Percentiles rank a stretch among this genome's conserved stretches.
Conservation (phyloP, 2,113 vertebrate species). For the Mirounga angustirostris region DNA sequence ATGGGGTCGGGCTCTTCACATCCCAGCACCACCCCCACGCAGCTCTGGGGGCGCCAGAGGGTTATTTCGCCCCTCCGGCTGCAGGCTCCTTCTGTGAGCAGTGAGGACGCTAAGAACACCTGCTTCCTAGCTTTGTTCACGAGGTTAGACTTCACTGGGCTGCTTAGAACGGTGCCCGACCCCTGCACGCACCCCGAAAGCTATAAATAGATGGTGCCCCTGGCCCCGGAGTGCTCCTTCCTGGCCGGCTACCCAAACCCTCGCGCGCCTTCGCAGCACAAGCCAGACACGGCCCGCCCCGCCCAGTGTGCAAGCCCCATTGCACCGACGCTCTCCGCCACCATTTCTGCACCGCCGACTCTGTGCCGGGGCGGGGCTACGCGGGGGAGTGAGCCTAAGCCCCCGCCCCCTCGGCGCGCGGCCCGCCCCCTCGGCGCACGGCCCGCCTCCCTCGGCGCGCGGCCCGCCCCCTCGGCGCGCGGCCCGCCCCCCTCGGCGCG, state of each 20-base stretch:
- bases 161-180: background rate
- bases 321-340: rapidly evolving
- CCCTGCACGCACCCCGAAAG: background rate
- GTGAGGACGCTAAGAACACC: no score
- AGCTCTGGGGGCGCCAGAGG: rapidly evolving
- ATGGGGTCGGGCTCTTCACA: background rate
- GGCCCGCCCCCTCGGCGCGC: no score
- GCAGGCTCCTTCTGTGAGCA: background rate
- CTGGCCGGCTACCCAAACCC: background rate
- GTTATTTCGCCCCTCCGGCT: background rate
- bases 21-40: background rate
- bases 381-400: background rate
- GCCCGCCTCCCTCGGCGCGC: no score
- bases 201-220: background rate
- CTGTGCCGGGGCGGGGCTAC: rapidly evolving
- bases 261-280: background rate
- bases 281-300: background rate
- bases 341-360: rapidly evolving
- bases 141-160: background rate
- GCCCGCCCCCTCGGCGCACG: background rate
- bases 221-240: background rate
- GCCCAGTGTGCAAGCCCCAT: rapidly evolving
- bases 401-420: background rate
- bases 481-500: no score
- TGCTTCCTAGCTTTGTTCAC: background rate